Base-by-base conservation (phyloP, 2,113 vertebrate species). In the Epinephelus lanceolatus region DNA sequence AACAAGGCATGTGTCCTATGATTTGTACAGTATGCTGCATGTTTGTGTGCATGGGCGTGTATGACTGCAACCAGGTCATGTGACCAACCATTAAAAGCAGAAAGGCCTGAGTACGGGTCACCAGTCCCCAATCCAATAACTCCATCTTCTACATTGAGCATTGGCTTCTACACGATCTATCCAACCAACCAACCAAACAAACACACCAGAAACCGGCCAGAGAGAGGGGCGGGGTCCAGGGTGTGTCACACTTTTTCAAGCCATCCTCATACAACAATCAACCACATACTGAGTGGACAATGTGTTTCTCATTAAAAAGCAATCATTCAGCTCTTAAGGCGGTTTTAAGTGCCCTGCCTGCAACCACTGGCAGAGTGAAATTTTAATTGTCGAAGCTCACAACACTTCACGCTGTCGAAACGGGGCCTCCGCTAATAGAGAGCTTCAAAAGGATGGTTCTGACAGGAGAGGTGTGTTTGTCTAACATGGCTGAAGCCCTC, bases 81-180 rank as follows among this genome's bases (percentile, higher is more conserved):
- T 89, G 93, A 91, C 53, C 68, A 37, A 33, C 63, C 78, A 80
- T 7, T 70, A 40, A 67, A 63, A 81, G 71, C 81, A 85, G 80
- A 91, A 17, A 83, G 79, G 79, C 42, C 73, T 63, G 62, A 70
- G 66, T 57, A 69, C 30, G 69, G 80, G 76, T 90, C 88, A 86
- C 86, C 83, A 91, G 60, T 55, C 68, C 63, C 75, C 88, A 93
- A 93, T 92, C 87, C 91, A 91, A 79, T 88, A 93, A 92, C 79
- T 82, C 83, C 59, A 84, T 89, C 81, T 80, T 76, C 53, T 67
- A 73, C 55, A 83, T 73, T 42, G 6, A 60, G 69, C 55, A 13
- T 25, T 45, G 49, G 55, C 69, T 61, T 56, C 49, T 47, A 62
- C 27, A 65, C 3, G 1, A 77, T 76, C 45, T 40, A 78, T 88